Evolutionary conservation across 2,888 invertebrate genomes (phyloP), one percentile per base, ranked within the genome.

Genomic region (Nemurella pictetii): DNA sequence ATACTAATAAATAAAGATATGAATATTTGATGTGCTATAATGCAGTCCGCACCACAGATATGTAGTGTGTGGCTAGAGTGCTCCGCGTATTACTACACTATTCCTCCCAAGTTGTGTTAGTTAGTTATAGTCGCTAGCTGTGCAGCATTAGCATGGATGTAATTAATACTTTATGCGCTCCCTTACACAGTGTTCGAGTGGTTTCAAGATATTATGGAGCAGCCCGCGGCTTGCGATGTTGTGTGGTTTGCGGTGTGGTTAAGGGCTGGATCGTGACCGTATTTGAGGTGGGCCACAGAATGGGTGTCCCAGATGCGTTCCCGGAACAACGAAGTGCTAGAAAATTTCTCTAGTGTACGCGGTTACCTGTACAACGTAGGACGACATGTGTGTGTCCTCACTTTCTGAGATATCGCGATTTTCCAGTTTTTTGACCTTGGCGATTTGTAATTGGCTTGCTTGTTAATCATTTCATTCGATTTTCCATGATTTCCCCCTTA

Each of bases 1-100:
- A 78, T 30, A 78, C 78, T 78, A 78, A 78, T 78, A 78, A 30
- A 78, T 78, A 78, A 78, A 78, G 28, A 30, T 78, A 29, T 78
- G 28, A 78, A 78, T 78, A 78, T 29, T 78, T 78, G 30, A 78
- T 78, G n/a, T 20, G 78, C 5, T 78, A 29, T 78, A 78, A 78
- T 78, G 78, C 78, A 78, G 78, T 78, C 26, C 78, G 12, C 30
- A 78, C 28, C 78, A 30, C 78, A 30, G 26, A 29, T n/a, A 78
- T 78, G 78, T 78, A 78, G 55, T 55, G 20, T 55, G 55, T 55
- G 55, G 55, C 20, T 55, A 55, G 20, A 55, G 55, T 55, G 55
- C 55, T 55, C 55, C 1, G 9, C 55, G 55, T 12, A n/a, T 20
- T 20, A 55, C 5, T 55, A 20, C 55, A 55, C 55, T 55, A 55